Percentiles rank a stretch among this genome's conserved stretches.
These are phyloP conservation scores for Cotesia glomerata DNA, from an alignment of 1,140 invertebrate species.

Conservation along the genomic window DNA sequence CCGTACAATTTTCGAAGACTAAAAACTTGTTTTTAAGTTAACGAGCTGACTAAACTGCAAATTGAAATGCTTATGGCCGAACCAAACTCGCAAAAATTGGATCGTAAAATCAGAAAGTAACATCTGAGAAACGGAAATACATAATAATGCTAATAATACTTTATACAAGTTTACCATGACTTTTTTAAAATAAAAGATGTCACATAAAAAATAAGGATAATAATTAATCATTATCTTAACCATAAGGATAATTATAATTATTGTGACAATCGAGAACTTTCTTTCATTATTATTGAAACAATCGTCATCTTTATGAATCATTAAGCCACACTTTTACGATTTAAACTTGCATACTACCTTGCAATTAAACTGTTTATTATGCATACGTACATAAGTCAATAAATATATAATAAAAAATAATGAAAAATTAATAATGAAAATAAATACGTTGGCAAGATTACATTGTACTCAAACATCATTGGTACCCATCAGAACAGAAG, in stretches of 20 bases:
- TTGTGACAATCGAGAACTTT: background rate
- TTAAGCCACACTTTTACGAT: background rate
- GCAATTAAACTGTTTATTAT: too few species aligned
- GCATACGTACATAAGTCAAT: too few species aligned
- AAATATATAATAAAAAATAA: too few species aligned
- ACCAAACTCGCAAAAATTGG: too few species aligned
- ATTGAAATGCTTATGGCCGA: too few species aligned
- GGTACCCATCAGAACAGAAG: background rate
- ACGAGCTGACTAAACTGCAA: too few species aligned
- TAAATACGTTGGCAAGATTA: background rate
- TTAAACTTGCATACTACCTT: too few species aligned
- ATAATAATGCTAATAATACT: background rate
- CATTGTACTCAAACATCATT: too few species aligned
- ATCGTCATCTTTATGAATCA: conserved; percentile 10
- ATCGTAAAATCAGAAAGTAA: background rate
- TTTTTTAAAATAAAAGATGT: background rate
- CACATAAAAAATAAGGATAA: background rate
- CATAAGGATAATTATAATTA: background rate
- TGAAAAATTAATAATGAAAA: too few species aligned
- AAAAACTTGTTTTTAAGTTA: too few species aligned
- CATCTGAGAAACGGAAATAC: background rate
- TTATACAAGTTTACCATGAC: background rate
- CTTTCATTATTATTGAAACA: background rate
- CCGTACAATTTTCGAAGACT: background rate
- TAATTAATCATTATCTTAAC: background rate